phyloP scores from a whole-genome alignment of 1,140 invertebrate genomes.

The Pseudomyrmex gracilis region DNA sequence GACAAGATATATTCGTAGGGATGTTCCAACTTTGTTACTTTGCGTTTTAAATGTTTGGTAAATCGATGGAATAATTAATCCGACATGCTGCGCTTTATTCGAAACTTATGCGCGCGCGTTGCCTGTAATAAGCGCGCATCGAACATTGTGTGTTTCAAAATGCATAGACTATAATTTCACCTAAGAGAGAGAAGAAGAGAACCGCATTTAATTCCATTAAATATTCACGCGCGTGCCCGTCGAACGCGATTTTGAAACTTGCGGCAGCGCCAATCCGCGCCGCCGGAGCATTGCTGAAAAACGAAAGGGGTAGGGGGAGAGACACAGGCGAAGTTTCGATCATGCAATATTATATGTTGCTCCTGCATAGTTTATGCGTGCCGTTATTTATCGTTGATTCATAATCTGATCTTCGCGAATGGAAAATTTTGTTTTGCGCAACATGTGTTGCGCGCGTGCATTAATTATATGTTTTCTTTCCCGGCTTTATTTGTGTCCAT shows the following conservation, averaged over 20 bases:
- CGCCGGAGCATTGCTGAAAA: constrained; percentile 1
- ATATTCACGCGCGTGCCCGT: constrained; percentile 25
- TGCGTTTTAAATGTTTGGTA: constrained; percentile 20
- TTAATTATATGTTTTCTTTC: background rate
- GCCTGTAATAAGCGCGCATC: background rate
- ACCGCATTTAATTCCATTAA: constrained; percentile 50
- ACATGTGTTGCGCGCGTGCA: background rate
- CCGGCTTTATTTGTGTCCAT: background rate
- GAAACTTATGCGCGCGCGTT: constrained; percentile 27
- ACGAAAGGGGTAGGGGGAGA: background rate
- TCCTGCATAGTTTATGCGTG: background rate
- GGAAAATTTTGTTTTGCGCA: background rate
- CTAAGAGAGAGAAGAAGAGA: constrained; percentile 16
- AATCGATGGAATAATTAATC: constrained; percentile 31
- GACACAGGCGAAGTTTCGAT: background rate
- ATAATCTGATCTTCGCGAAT: constrained; percentile 21
- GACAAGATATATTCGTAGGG: background rate
- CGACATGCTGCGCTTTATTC: background rate
- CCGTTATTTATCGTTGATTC: constrained; percentile 5
- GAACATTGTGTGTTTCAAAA: constrained; percentile 33
- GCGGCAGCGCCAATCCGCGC: background rate
- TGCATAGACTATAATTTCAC: constrained; percentile 38
- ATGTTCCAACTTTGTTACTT: constrained; percentile 4
- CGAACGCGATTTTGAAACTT: constrained; percentile 38
- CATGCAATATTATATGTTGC: background rate